Percentiles rank a stretch among this genome's conserved stretches.
phyloP scores from a whole-genome alignment of 2,888 invertebrate species.

The Sesia apiformis region DNA sequence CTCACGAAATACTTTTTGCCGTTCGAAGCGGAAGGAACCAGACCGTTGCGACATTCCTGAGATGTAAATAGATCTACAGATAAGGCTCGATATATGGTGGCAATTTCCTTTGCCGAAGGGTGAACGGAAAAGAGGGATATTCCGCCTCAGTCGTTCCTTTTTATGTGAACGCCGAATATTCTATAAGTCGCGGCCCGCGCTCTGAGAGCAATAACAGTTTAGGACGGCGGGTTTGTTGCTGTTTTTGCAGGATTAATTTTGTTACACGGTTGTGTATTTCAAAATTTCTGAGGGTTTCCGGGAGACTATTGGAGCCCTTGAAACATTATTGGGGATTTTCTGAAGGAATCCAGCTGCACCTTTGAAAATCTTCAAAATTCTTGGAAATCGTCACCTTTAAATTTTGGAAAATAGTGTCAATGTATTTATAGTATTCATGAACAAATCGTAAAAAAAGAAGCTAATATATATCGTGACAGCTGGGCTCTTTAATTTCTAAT shows the following conservation, averaged over 20 bases:
- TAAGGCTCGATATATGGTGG: slow-evolving; percentile 60
- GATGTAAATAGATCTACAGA: slow-evolving; percentile 60
- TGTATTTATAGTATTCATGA: too few relatives aligned
- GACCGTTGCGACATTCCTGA: slow-evolving; percentile 31
- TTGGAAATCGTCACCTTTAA: too few relatives aligned
- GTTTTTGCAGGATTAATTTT: background rate
- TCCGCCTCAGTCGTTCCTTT: slow-evolving; percentile 36
- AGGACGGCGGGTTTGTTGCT: background rate
- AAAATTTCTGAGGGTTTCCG: too few relatives aligned
- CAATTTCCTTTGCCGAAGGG: slow-evolving; percentile 57
- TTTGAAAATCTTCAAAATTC: too few relatives aligned
- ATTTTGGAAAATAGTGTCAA: too few relatives aligned
- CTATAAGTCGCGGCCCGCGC: slow-evolving; percentile 8
- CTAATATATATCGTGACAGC: too few relatives aligned
- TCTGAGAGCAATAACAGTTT: background rate
- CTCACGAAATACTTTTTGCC: slow-evolving; percentile 16
- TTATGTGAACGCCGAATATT: slow-evolving; percentile 39
- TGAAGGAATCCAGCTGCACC: too few relatives aligned
- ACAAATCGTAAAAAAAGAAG: too few relatives aligned
- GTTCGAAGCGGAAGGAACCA: slow-evolving; percentile 25
- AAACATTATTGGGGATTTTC: too few relatives aligned
- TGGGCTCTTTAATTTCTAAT: too few relatives aligned
- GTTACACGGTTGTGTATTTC: background rate
- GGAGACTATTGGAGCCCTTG: too few relatives aligned
- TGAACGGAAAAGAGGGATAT: slow-evolving; percentile 46